Base-by-base conservation (phyloP, 1,140 invertebrate species). In the Tetragnatha versicolor region DNA sequence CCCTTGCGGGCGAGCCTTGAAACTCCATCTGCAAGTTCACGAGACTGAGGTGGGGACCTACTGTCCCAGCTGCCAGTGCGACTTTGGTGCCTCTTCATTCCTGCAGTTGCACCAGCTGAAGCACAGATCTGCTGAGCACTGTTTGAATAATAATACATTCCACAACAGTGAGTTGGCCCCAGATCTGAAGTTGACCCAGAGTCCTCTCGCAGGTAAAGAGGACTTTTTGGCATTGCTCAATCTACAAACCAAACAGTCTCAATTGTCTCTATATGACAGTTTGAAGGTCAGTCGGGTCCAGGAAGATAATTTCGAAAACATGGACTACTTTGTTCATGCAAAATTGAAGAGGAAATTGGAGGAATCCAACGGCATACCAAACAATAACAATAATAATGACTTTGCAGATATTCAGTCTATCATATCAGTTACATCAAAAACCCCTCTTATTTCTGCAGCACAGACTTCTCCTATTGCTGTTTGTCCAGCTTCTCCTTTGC, bases 401-500 rank as follows among this genome's bases (percentile, higher is more conserved):
- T 85, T 94, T 60, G 93, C 93, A n/a, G 93, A 94, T 81, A 94
- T 94, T 29, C 91, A 92, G 81, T 92, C 92, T 3, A 94, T 94
- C 61, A 87, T 94, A 29, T 91, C 91, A 1, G 90, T 93, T 37
- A 92, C 92, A 14, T 90, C 91, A 49, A 88, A 90, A 45, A 87
- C 89, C 1, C 88, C 89, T 31, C 87, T 91, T 2, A 82, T 91
- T 20, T 89, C 91, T 81, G 80, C 82, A 65, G 82, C 82, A 17
- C 80, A 82, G 1, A 82, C 82, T 20, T 82, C 82, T 3, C 82
- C 83, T 66, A 61, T 81, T 31, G 78, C 83, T 4, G 61, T 82
- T 7, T 53, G 63, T 33, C 42, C 82, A 17, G 76, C 82, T n/a
- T 82, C 84, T 12, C 81, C 83, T 14, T 27, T 29, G 17, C 5